Conservation (phyloP, 2,113 vertebrate genomes). For the Pseudopodoces humilis region DNA sequence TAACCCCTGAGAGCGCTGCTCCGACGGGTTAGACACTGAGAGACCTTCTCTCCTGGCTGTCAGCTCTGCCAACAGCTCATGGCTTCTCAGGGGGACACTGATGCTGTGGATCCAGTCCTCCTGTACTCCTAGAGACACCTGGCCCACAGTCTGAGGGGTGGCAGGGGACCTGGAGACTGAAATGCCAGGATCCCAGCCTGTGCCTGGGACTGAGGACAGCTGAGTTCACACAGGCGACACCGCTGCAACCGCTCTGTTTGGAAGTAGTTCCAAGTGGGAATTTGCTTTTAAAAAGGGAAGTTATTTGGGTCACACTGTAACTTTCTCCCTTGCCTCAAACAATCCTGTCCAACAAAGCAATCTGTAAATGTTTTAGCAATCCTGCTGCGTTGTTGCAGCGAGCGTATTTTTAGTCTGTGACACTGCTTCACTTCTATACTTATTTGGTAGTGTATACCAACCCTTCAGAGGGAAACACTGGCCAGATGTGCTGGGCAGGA, state of each 20-base stretch:
- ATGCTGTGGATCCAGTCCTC: background rate
- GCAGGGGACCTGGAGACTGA: background rate
- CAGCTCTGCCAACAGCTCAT: background rate
- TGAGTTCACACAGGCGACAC: background rate
- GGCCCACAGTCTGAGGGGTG: background rate
- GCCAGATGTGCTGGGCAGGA: constrained; percentile 23
- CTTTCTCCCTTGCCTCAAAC: background rate
- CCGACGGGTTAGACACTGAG: background rate
- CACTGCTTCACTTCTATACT: constrained; percentile 32
- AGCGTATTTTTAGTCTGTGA: constrained; percentile 54
- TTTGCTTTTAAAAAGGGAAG: background rate
- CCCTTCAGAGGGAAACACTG: constrained; percentile 36
- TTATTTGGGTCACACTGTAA: background rate
- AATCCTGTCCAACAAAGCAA: background rate
- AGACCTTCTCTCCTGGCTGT: background rate
- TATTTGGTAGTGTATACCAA: constrained; percentile 53
- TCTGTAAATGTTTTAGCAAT: constrained; percentile 41
- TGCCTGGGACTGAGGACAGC: background rate
- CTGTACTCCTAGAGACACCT: background rate
- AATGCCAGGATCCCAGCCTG: background rate
- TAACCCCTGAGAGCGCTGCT: background rate
- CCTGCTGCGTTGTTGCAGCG: background rate
- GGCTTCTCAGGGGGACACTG: background rate
- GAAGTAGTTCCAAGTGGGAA: background rate
- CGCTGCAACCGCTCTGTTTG: background rate